A percentile compares a stretch with the other conserved stretches of the same genome.
phyloP scores from a whole-genome alignment of 64 coral and sea anemone genomes.

The Montipora sp. region DNA sequence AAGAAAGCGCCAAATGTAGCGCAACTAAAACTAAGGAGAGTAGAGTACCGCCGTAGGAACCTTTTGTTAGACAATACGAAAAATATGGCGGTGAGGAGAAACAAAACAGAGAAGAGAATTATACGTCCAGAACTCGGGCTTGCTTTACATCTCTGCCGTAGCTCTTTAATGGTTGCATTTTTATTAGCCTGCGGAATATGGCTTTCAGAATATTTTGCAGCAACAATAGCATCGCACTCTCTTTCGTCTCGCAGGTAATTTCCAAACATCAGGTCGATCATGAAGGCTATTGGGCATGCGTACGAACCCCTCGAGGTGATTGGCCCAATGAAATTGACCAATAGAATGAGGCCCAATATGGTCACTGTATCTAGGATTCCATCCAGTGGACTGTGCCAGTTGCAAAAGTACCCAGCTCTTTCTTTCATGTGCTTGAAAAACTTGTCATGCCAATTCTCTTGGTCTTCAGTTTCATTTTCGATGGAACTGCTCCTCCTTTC shows the following conservation, averaged over 20 bases:
- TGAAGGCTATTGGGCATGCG: conserved; percentile 59
- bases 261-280: not conserved
- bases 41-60: no score
- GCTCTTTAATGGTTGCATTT: not conserved
- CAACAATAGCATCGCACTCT: conserved; percentile 28
- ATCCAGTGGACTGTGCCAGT: conserved; percentile 44
- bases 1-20: no score
- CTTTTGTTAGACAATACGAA: no score
- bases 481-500: no score
- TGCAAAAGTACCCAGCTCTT: conserved; percentile 26
- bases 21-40: no score
- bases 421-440: conserved; percentile 50
- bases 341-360: not conserved
- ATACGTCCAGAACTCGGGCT: no score
- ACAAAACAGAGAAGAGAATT: no score
- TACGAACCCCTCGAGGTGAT: conserved; percentile 8
- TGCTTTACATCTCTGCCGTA: not conserved
- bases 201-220: not conserved
- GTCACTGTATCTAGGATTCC: not conserved
- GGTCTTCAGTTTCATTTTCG: no score
- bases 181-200: not conserved
- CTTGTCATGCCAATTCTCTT: not conserved
- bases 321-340: conserved; percentile 61
- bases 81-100: no score
- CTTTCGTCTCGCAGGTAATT: conserved; percentile 47